Evolutionary conservation across 2,888 invertebrate species (phyloP), one percentile per base, ranked within the genome.

Genomic region (Diaperis boleti): DNA sequence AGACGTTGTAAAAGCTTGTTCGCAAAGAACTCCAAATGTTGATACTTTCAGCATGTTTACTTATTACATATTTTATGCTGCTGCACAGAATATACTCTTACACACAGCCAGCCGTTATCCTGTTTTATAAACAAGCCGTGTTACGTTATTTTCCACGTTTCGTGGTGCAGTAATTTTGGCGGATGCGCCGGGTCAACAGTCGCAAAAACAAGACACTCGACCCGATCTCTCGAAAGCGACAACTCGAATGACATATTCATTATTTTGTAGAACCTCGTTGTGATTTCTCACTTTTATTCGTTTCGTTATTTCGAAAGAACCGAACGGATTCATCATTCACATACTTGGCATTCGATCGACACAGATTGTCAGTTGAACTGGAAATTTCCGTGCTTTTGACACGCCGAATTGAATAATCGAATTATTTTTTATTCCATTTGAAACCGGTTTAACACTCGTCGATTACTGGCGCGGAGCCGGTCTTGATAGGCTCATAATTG

Each of bases 361-460:
- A 18, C 35, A 45, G 14, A 33, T 11, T 31, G 49, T 50, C 35
- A 50, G 15, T 35, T 17, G 18, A 17, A 33, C 11, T 50, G 52
- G 52, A 37, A 52, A 37, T 22, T 42, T 22, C 14, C 20, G 18
- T 52, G 52, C 39, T 42, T 42, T 26, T 39, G 52, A 37, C 37
- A 52, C 33, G 10, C 18, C 4, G 29, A 52, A 52, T 41, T 39
- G 41, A 17, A 54, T 54, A 41, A 54, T 42, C 17, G 54, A 54
- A 54, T 54, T 41, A 54, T 54, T 54, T 54, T 54, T 54, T 37
- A 15, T 52, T 26, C 37, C 35, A 52, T 52, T 49, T 49, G 35
- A 13, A 49, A 35, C 35, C 33, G 15, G 49, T 35, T 49, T 49
- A 35, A 11, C 33, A 49, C 47, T 47, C 44, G 39, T 39, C 39